These are phyloP conservation scores for Zalophus californianus DNA, from an alignment of 2,797 vertebrate genomes.

Conservation along the genomic window DNA sequence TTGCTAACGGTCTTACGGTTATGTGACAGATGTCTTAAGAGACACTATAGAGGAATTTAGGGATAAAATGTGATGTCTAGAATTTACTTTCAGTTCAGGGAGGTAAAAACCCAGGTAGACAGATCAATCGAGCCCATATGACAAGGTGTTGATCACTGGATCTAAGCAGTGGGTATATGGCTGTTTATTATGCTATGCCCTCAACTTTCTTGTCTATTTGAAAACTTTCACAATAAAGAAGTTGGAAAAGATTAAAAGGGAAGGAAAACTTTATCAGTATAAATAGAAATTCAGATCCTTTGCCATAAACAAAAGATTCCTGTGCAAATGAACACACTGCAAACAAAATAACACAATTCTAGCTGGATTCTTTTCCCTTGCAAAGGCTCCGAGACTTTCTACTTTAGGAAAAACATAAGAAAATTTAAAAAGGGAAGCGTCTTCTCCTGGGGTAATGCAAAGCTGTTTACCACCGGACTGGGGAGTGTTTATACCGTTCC, in stretches of 20 bases:
- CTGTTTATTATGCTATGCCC: background rate
- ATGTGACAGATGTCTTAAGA: background rate
- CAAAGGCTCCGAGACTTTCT: background rate
- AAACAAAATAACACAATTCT: background rate
- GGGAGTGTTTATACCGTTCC: fast-evolving
- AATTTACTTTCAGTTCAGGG: background rate
- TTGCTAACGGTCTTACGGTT: background rate
- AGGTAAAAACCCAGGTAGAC: background rate
- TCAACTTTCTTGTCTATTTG: background rate
- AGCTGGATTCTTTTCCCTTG: background rate
- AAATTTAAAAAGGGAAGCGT: background rate
- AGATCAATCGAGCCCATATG: background rate
- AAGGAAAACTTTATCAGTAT: background rate
- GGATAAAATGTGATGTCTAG: background rate
- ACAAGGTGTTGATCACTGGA: background rate
- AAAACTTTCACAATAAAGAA: background rate
- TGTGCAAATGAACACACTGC: background rate
- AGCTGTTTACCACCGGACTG: background rate
- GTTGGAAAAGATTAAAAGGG: background rate
- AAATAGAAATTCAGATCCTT: background rate
- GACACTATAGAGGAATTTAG: background rate
- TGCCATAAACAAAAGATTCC: background rate
- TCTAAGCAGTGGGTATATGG: background rate
- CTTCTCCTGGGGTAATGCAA: background rate
- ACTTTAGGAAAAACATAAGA: background rate